Base-by-base conservation (phyloP, 2,888 invertebrate genomes). In the Danaus chrysippus region DNA sequence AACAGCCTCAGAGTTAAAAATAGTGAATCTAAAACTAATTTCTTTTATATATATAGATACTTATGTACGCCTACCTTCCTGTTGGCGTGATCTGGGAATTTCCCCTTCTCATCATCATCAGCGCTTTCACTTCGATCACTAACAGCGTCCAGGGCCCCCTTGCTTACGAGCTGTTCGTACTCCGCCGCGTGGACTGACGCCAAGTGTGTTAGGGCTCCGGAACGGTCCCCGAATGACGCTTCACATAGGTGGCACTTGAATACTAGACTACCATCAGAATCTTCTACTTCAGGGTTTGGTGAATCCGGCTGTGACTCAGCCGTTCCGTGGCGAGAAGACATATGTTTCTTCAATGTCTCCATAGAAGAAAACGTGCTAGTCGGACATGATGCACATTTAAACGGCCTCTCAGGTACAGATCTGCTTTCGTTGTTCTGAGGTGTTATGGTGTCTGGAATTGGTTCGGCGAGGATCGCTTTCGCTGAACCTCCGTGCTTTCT, bases 171-270 rank as follows among this genome's bases (percentile, higher is more conserved):
- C 68, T 95, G 92, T 44, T 95, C 94, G 78, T 96, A 98, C 70
- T 97, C 97, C 6, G 94, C 90, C 0, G 93, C 84, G 76, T 98
- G 98, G 52, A 92, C 90, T 19, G 93, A 91, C 68, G 94, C 94
- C 71, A 97, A 94, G 76, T 98, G 98, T 42, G 94, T 94, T 65
- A 98, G 86, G 19, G 97, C 96, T 15, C 95, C 95, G 64, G 94
- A 92, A 2, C 98, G 92, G 53, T 95, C 96, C 0, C 93, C 92
- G 76, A 96, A 98, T 0, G 97, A 96, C 10, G 94, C 94, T 74
- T 98, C 98, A 81, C 98, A 98, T 0, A 98, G 91, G 84, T 98
- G 97, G 77, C 98, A 98, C 83, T 97, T 97, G 88, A 96, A 98
- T 8, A 96, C 96, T 59, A 96, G 83, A 69, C 96, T 95, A 1